Percentiles rank a stretch among this genome's conserved stretches.
These are phyloP conservation scores for Lordiphosa stackelbergi DNA, from an alignment of 1,140 invertebrate species.

Conservation along the genomic window DNA sequence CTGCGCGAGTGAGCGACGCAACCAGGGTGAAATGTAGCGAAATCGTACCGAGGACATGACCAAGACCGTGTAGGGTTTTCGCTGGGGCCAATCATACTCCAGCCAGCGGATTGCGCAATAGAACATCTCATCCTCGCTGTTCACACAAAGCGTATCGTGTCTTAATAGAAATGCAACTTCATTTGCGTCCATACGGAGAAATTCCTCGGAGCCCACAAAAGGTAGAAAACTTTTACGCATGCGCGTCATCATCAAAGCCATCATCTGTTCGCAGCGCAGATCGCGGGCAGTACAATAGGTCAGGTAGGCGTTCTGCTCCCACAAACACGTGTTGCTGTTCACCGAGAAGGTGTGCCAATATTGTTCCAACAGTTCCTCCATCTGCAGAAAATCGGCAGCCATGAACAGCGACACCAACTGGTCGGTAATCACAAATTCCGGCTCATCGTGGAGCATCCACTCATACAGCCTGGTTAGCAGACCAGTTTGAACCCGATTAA, in stretches of 20 bases:
- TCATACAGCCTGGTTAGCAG: slow-evolving; percentile 21
- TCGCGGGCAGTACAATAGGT: slow-evolving; percentile 1
- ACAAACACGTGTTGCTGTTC: background rate
- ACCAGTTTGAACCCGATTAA: slow-evolving; percentile 3
- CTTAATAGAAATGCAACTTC: slow-evolving; percentile 17
- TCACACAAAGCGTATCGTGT: slow-evolving; percentile 25
- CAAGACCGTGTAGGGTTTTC: background rate
- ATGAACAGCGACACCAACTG: slow-evolving; percentile 11
- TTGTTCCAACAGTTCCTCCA: slow-evolving; percentile 10
- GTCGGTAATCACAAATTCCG: background rate
- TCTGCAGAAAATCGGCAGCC: slow-evolving; percentile 17
- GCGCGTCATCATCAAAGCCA: slow-evolving; percentile 13
- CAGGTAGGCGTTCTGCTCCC: slow-evolving; percentile 25
- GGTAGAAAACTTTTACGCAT: slow-evolving; percentile 27
- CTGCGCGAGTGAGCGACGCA: slow-evolving; percentile 10
- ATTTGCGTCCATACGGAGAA: slow-evolving; percentile 2
- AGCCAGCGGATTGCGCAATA: slow-evolving; percentile 31
- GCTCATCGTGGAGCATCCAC: slow-evolving; percentile 18
- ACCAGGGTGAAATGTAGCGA: slow-evolving; percentile 19
- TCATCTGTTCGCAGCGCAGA: slow-evolving; percentile 9
- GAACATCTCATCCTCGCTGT: slow-evolving; percentile 48
- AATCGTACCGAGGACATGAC: slow-evolving; percentile 24
- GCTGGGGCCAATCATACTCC: slow-evolving; percentile 18
- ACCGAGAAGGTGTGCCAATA: slow-evolving; percentile 17
- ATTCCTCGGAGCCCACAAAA: slow-evolving; percentile 23